Evolutionary conservation across 2,113 vertebrate species (phyloP).

Genomic region (Smithornis capensis): DNA sequence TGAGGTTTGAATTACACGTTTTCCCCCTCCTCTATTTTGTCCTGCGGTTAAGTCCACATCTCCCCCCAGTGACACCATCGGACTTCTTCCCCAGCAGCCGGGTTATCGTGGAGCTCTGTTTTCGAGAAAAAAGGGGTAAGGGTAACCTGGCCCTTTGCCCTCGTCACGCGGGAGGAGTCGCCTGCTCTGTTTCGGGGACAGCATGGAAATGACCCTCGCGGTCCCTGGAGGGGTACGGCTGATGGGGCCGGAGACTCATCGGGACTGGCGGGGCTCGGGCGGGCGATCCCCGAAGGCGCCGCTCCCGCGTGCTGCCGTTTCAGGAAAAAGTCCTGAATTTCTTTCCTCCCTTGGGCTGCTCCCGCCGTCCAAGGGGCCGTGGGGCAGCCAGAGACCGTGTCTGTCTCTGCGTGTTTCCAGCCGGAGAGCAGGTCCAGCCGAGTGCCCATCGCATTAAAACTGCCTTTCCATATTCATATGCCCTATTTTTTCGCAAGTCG

Average conservation of each 20-base stretch:
- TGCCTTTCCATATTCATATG: constrained; percentile 63
- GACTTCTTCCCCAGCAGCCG: not conserved
- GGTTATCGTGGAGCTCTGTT: not conserved
- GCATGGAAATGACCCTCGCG: not conserved
- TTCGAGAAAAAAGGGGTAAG: not conserved
- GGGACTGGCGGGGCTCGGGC: not conserved
- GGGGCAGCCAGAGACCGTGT: not conserved
- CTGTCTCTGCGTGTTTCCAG: not conserved
- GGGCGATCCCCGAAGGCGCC: not conserved
- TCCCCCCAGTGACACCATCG: not conserved
- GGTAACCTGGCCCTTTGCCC: not conserved
- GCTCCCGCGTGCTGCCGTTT: not conserved
- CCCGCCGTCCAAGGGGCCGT: not conserved
- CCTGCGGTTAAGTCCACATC: not conserved
- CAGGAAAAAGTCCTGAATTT: not conserved
- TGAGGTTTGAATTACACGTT: not conserved
- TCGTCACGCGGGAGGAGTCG: not conserved
- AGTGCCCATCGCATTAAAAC: not conserved
- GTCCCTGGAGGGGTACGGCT: not conserved
- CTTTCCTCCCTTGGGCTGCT: not conserved
- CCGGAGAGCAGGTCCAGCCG: not conserved
- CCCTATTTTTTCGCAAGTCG: constrained; percentile 34
- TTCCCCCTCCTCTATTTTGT: not conserved
- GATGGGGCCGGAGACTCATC: not conserved
- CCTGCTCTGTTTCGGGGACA: not conserved